phyloP scores from a whole-genome alignment of 2,888 invertebrate genomes.

The Geotrupes spiniger region DNA sequence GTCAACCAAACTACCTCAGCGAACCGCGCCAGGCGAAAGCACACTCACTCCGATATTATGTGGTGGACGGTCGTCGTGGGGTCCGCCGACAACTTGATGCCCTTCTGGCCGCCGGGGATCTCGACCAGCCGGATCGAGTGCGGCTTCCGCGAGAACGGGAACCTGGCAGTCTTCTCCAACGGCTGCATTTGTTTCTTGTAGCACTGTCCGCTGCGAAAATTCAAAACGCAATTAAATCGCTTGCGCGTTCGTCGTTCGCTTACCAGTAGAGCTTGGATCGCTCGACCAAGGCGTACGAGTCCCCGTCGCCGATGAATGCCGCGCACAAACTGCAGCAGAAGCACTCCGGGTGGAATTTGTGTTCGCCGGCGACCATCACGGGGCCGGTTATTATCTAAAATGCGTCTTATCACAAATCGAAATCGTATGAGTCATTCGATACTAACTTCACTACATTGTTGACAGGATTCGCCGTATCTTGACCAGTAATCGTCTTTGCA shows the following conservation, averaged over 20 bases:
- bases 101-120: conserved; percentile 66
- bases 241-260: conserved; percentile 27
- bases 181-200: conserved; percentile 72
- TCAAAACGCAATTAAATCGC: neutral
- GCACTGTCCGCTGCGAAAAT: conserved; percentile 63
- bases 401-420: conserved; percentile 11
- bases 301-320: conserved; percentile 85
- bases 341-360: conserved; percentile 95
- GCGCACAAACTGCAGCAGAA: conserved; percentile 83
- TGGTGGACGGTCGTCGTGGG: conserved; percentile 59
- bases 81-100: conserved; percentile 63
- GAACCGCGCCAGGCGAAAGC: neutral
- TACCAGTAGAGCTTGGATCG: conserved; percentile 85
- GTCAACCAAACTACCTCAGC: neutral
- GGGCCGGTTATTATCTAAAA: conserved; percentile 72
- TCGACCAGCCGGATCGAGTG: conserved; percentile 84
- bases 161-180: conserved; percentile 52
- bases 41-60: conserved; percentile 68
- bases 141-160: conserved; percentile 56
- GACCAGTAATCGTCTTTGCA: conserved; percentile 88
- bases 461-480: conserved; percentile 84
- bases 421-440: conserved; percentile 17
- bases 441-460: conserved; percentile 80
- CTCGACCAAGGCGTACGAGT: conserved; percentile 89
- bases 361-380: conserved; percentile 92